Evolutionary conservation across 2,888 invertebrate genomes (phyloP).

Genomic region (Notocelia uddmanniana): DNA sequence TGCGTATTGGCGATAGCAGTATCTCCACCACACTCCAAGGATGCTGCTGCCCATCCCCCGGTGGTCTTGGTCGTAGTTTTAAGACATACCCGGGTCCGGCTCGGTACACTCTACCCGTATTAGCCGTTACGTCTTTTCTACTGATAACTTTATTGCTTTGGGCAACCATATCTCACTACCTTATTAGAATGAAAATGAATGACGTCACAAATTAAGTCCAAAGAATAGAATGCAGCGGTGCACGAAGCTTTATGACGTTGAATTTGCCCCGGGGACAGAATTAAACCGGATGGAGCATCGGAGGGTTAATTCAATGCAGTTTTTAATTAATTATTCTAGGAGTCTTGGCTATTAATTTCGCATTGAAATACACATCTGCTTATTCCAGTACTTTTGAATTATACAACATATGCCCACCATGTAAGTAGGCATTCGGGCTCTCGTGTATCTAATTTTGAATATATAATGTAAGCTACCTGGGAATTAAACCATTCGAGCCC

Average conservation of each 20-base stretch:
- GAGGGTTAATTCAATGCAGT: conserved; percentile 18
- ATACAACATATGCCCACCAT: no score
- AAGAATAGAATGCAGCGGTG: conserved; percentile 36
- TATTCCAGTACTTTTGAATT: neutral
- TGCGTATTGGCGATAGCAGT: no score
- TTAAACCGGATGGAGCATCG: conserved; percentile 15
- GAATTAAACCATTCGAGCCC: no score
- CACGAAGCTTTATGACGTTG: conserved; percentile 32
- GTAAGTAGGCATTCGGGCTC: no score
- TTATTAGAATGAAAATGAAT: conserved; percentile 31
- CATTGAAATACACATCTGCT: neutral
- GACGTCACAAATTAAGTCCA: conserved; percentile 33
- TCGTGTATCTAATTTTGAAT: no score
- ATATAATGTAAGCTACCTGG: no score
- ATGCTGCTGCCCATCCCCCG: no score
- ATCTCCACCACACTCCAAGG: no score
- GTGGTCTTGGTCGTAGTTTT: no score
- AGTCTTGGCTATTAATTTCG: neutral
- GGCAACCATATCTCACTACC: conserved; percentile 17
- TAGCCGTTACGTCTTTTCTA: neutral
- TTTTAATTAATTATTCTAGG: conserved; percentile 18
- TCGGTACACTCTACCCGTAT: no score
- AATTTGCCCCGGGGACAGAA: conserved; percentile 4
- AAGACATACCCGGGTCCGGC: no score
- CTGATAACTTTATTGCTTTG: neutral